Evolutionary conservation across 2,888 invertebrate genomes (phyloP).

Genomic region (Mimas tiliae): DNA sequence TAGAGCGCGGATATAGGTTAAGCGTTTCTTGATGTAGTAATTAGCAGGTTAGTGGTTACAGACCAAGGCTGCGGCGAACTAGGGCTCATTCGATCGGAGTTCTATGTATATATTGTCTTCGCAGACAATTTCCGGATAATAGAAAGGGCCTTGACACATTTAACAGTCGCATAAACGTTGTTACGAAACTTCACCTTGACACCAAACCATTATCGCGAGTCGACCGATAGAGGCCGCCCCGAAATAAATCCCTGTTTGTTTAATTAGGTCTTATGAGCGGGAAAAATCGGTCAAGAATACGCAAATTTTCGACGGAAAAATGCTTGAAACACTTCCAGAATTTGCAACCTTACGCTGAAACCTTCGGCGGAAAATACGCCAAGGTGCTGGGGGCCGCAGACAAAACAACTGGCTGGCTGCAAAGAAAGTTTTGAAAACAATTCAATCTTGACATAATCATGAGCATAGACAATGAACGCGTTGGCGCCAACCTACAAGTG

Average conservation of each 20-base stretch:
- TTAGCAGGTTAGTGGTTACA: constrained; percentile 67
- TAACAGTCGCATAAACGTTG: constrained; percentile 55
- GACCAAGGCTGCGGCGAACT: constrained; percentile 64
- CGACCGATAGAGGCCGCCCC: constrained; percentile 75
- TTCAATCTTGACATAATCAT: constrained; percentile 62
- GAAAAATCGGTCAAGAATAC: constrained; percentile 81
- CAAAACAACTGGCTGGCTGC: constrained; percentile 57
- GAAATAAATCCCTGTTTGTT: constrained; percentile 70
- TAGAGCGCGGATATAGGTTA: constrained; percentile 78
- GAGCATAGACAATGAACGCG: constrained; percentile 60
- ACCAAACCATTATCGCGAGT: constrained; percentile 77
- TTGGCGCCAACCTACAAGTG: constrained; percentile 62
- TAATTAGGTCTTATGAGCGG: constrained; percentile 68
- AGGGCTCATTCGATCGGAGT: constrained; percentile 48
- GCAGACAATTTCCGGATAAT: constrained; percentile 61
- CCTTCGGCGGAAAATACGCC: constrained; percentile 37
- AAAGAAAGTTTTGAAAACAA: constrained; percentile 69
- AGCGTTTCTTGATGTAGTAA: constrained; percentile 80
- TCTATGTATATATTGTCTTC: constrained; percentile 46
- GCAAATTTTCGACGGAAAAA: constrained; percentile 52
- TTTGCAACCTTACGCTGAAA: constrained; percentile 48
- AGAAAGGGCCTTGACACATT: constrained; percentile 72
- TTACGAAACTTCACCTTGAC: constrained; percentile 80
- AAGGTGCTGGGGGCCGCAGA: constrained; percentile 48
- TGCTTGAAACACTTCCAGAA: constrained; percentile 64